These are phyloP conservation scores for Drosophila barbarae DNA, from an alignment of 2,888 invertebrate genomes.

Conservation along the genomic window DNA sequence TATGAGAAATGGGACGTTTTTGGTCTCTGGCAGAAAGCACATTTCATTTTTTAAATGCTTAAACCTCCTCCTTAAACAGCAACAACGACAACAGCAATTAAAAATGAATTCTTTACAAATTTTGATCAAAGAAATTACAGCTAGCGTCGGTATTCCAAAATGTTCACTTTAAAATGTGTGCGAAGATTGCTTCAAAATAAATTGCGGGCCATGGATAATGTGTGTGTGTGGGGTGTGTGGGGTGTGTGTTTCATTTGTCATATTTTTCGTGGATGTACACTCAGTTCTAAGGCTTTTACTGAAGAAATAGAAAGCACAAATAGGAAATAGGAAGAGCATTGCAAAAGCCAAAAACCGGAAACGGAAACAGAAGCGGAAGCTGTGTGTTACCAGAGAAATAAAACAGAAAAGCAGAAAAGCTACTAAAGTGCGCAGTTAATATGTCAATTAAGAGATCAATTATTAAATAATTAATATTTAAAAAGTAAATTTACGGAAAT, in stretches of 20 bases:
- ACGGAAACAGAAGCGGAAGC: neutral
- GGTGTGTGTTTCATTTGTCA: conserved; percentile 13
- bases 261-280: conserved; percentile 14
- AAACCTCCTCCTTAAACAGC: conserved; percentile 8
- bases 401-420: neutral
- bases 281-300: conserved; percentile 34
- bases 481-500: neutral
- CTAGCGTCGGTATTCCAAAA: neutral
- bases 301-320: conserved; percentile 6
- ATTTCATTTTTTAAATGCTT: conserved; percentile 1
- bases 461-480: neutral
- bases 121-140: neutral
- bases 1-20: conserved; percentile 7
- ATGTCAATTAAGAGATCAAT: neutral
- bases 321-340: conserved; percentile 1
- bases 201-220: conserved; percentile 14
- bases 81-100: conserved; percentile 18
- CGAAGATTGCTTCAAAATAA: conserved; percentile 21
- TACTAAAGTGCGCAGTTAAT: neutral
- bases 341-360: conserved; percentile 8
- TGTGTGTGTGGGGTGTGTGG: conserved; percentile 7
- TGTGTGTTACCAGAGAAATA: conserved; percentile 1
- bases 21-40: conserved; percentile 34
- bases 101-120: neutral
- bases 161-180: neutral